Base-by-base conservation (phyloP, 2,113 vertebrate genomes). In the Nothoprocta pentlandii region DNA sequence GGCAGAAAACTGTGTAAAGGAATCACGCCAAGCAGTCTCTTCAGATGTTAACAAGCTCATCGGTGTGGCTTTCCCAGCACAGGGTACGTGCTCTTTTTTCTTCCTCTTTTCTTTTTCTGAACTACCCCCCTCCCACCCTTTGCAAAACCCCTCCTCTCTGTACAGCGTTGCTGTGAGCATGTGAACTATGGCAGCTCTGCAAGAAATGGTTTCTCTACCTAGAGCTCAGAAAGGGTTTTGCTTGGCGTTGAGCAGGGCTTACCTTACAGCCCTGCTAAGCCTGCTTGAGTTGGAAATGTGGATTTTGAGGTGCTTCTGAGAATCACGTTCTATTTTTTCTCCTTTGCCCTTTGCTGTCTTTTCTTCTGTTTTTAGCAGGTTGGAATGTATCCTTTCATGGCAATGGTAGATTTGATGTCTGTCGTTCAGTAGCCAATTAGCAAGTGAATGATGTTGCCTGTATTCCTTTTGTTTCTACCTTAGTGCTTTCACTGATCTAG, bases 1-100 rank as follows among this genome's bases (percentile, higher is more conserved):
- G 96, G 96, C 96, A 97, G 90, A 88, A 79, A 87, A 90, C 54
- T 86, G 73, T 69, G 77, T 76, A 90, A 39, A 95, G 97, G 91
- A 97, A 95, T 92, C 83, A 89, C 59, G 97, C 96, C 97, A 98
- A 89, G 93, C 94, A 95, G 95, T 95, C 95, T 98, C 96, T 96
- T 97, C 59, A 95, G 97, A 97, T 97, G 96, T 98, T 97, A 97
- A 95, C 97, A 97, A 98, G 97, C 97, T 94, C 94, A 97, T 98
- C 89, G 96, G 95, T 97, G 96, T 95, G 97, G 96, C 90, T 97
- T 97, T 96, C 93, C 90, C 80, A 92, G 94, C 49, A 17, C 68
- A 94, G 91, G 83, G 80, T 92, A 95, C 95, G 85, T 90, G 85
- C 80, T 89, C 46, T 79, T 41, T 67, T 70, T 47, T 47, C 26